phyloP scores from a whole-genome alignment of 2,888 invertebrate genomes.

The Diaperis boleti region DNA sequence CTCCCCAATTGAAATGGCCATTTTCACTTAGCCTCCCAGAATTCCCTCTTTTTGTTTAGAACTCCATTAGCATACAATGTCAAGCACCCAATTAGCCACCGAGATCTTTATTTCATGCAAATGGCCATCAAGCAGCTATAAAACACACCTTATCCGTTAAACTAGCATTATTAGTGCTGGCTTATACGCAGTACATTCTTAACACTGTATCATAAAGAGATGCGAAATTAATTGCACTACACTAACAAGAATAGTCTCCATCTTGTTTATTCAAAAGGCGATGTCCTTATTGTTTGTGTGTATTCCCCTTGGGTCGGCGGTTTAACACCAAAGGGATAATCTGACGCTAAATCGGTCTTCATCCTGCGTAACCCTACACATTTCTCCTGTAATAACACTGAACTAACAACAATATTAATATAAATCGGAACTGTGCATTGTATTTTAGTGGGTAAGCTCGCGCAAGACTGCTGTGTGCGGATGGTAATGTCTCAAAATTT shows the following conservation, averaged over 20 bases:
- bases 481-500: constrained; percentile 49
- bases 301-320: constrained; percentile 8
- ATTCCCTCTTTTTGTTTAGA: constrained; percentile 22
- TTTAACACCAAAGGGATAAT: constrained; percentile 41
- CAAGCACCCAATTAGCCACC: constrained; percentile 46
- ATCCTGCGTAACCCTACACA: constrained; percentile 11
- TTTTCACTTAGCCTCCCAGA: background rate
- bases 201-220: constrained; percentile 9
- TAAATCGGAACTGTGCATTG: constrained; percentile 47
- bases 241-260: constrained; percentile 9
- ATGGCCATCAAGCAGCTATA: constrained; percentile 46
- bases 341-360: constrained; percentile 41
- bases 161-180: constrained; percentile 28
- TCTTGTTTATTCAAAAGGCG: constrained; percentile 1
- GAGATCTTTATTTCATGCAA: constrained; percentile 50
- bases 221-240: constrained; percentile 33
- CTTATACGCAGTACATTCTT: constrained; percentile 1
- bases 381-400: constrained; percentile 41
- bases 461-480: constrained; percentile 41
- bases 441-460: constrained; percentile 42
- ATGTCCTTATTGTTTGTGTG: constrained; percentile 33
- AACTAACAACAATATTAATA: constrained; percentile 50
- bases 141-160: constrained; percentile 41
- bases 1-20: background rate
- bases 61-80: constrained; percentile 43